Base-by-base conservation (phyloP, 2,888 invertebrate species). In the Troides helena region DNA sequence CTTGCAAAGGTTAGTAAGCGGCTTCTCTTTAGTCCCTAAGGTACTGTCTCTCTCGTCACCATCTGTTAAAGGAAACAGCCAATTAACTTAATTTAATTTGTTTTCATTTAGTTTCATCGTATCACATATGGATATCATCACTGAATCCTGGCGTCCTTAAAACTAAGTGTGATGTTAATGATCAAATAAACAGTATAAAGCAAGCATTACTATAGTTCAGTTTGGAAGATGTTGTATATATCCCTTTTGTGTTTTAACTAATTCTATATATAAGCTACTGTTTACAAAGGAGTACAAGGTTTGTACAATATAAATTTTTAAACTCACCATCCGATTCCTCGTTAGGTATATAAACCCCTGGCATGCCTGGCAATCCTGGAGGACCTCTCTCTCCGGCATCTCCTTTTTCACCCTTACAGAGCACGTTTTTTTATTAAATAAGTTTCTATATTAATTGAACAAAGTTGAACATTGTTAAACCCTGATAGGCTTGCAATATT, bases 331-430 rank as follows among this genome's bases (percentile, higher is more conserved):
- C n/a, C 18, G 2, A n/a, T n/a, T 60, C 60, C 3, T 61, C 21
- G 8, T 23, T 18, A n/a, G 53, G 57, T 58, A 58, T 58, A 25
- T 4, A 58, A 61, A 64, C 61, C 7, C 64, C 69, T 4, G 69
- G 61, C 12, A 21, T 6, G 7, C 69, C 69, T 18, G 60, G 61
- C 3, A 0, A 43, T 53, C 69, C 69, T 18, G 60, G 69, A 18
- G 60, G 65, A 30, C 69, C 69, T 18, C 56, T 56, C 18, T 43
- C 50, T 43, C 69, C 69, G 18, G 8, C 3, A 8, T 61, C 56
- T 21, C 69, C 69, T n/a, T 65, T 69, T 56, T 39, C 5, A 14
- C 69, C 69, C 69, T 69, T 6, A 67, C n/a, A 61, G 21, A 30
- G 50, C 1, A n/a, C n/a, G 53, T 53, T 53, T 7, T 1, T 53